Evolutionary conservation across 2,888 invertebrate genomes (phyloP), one percentile per base, ranked within the genome.

Genomic region (Ametastegia equiseti): DNA sequence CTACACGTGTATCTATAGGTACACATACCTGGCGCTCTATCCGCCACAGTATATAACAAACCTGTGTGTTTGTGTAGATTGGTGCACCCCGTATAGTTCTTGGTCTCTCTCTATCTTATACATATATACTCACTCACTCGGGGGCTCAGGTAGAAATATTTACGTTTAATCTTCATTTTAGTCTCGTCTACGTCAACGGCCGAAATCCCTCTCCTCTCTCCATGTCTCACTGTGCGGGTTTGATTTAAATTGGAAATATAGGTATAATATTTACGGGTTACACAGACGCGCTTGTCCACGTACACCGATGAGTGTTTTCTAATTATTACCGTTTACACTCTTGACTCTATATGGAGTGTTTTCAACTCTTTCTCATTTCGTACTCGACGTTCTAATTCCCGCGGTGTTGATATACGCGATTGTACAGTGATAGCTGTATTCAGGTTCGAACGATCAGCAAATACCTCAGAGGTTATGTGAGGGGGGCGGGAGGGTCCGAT

Each of bases 221-320:
- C 83, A 80, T 82, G 78, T 82, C 82, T 83, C 83, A 83, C 83
- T 57, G n/a, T n/a, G 45, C 42, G 60, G 83, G 81, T 84, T 86
- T 87, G 87, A 89, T 88, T 88, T 89, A 87, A 89, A 88, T 88
- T 89, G 88, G 88, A 90, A 89, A 87, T 82, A 84, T 60, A 42
- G 42, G 23, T 36, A 36, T 54, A 57, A 78, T n/a, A 77, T 36
- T 39, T 13, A 23, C 19, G 30, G 3, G 9, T 23, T 45, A 2
- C 13, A 36, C 15, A 36, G 27, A 63, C 36, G 67, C 19, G 63
- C 42, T 39, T 27, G 11, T 30, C 3, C 27, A 7, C 36, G 27
- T 13, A 75, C 54, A 75, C 47, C 45, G 84, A 84, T 83, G 85
- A 86, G 85, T 87, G 83, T 81, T 87, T 85, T 86, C 87, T 88